Evolutionary conservation across 2,797 vertebrate species (phyloP), one percentile per base, ranked within the genome.

Genomic region (Phrynocephalus guinanensis): DNA sequence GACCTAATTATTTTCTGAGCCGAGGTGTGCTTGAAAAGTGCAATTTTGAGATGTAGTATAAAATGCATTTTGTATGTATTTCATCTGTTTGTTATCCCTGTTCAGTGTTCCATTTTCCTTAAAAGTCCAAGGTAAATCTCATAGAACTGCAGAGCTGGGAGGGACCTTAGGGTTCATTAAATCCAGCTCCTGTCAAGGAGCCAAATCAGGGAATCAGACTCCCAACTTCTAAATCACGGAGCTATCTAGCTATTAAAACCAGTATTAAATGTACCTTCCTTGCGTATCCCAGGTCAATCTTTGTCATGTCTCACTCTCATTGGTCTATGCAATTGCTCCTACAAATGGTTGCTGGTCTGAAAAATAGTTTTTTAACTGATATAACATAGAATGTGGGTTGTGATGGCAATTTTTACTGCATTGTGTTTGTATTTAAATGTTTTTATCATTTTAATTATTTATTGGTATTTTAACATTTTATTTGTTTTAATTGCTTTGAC

Each of bases 1-100:
- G 88, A 78, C 73, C 86, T 88, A 87, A 92, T 93, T 95, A 93
- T 87, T 3, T 76, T 86, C 67, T 72, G 13, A 86, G 3, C 87
- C 94, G 15, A 89, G 38, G 33, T 89, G 88, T 78, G 11, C 30
- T 4, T 91, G 89, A 88, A 85, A 90, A 91, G 72, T n/a, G n/a
- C 22, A 84, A 93, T 92, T 92, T 38, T 84, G 72, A 79, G 71
- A 22, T 50, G 72, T 77, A 24, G 24, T 63, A 18, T 83, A 83
- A 91, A 92, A 92, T 70, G 11, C 28, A 38, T 48, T 83, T 88
- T 79, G 70, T 24, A 30, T 11, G 16, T 56, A 84, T 77, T 5
- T 33, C 78, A 16, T 91, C 33, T 13, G 76, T 90, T 89, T 80
- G 28, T 70, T 84, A 7, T 83, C 83, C n/a, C 38, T 44, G n/a